phyloP scores from a whole-genome alignment of 2,113 vertebrate genomes.

The Phoxinus phoxinus region DNA sequence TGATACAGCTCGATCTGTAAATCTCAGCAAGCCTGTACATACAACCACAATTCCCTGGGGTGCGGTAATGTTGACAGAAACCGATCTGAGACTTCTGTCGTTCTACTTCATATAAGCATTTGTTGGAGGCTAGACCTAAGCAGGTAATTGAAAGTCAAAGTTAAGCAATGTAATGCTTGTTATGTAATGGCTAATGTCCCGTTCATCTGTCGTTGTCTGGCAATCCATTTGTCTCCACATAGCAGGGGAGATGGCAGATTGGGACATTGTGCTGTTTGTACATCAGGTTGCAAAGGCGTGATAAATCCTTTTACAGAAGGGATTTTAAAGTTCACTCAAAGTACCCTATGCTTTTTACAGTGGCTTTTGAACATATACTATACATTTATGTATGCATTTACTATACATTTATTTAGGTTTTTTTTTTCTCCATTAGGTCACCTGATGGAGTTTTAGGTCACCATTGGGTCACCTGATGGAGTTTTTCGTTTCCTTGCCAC shows the following conservation, averaged over 20 bases:
- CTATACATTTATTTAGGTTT: too few relatives aligned
- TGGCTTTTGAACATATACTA: neutral
- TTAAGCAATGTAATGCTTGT: slow-evolving; percentile 28
- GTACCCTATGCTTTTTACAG: neutral
- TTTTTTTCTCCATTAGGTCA: too few relatives aligned
- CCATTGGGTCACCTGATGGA: too few relatives aligned
- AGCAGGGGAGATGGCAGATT: slow-evolving; percentile 5
- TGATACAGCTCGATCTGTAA: slow-evolving; percentile 22
- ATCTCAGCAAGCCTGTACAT: slow-evolving; percentile 19
- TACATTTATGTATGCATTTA: too few relatives aligned
- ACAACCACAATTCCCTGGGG: neutral
- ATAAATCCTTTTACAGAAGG: neutral
- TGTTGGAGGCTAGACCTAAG: neutral
- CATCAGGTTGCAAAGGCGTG: slow-evolving; percentile 17
- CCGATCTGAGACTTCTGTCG: neutral
- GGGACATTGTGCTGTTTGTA: slow-evolving; percentile 15
- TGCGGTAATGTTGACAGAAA: neutral
- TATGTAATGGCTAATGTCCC: slow-evolving; percentile 33
- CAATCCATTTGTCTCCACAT: slow-evolving; percentile 9
- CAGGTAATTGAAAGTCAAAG: slow-evolving; percentile 9
- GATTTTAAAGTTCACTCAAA: neutral
- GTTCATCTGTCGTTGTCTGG: slow-evolving; percentile 22
- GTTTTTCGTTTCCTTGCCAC: too few relatives aligned
- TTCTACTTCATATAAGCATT: neutral
- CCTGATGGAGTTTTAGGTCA: too few relatives aligned